phyloP scores from a whole-genome alignment of 2,113 vertebrate genomes.

The Vulpes ferrilata region DNA sequence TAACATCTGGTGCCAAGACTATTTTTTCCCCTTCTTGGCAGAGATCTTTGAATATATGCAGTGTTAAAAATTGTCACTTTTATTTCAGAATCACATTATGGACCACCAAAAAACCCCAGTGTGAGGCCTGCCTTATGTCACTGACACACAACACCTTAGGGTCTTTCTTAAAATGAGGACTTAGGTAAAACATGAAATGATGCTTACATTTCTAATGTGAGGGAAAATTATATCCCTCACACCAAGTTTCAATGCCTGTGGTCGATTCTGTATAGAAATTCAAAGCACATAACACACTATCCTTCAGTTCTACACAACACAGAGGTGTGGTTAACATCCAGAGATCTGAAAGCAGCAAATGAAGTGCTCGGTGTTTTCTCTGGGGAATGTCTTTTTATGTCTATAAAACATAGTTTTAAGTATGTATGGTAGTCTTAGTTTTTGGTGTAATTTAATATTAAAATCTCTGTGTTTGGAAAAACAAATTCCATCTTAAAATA shows the following conservation, averaged over 20 bases:
- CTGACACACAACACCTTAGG: conserved; percentile 70
- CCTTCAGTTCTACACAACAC: neutral
- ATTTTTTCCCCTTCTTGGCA: conserved; percentile 38
- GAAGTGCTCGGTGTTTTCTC: neutral
- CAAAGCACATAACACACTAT: neutral
- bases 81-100: conserved; percentile 68
- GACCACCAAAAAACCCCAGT: conserved; percentile 60
- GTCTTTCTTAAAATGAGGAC: conserved; percentile 65
- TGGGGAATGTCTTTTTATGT: neutral
- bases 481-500: conserved; percentile 40
- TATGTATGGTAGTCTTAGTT: neutral
- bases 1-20: conserved; percentile 23
- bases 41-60: conserved; percentile 65
- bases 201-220: conserved; percentile 66
- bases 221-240: conserved; percentile 75
- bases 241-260: conserved; percentile 49
- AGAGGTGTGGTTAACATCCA: conserved; percentile 53
- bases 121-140: conserved; percentile 63
- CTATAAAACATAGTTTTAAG: neutral
- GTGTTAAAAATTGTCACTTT: conserved; percentile 76
- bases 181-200: conserved; percentile 81
- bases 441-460: neutral
- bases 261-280: conserved; percentile 47
- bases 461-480: conserved; percentile 1
- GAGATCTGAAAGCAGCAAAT: conserved; percentile 44